Percentiles rank a stretch among this genome's conserved stretches.
These are phyloP conservation scores for Seriola rivoliana DNA, from an alignment of 2,113 vertebrate species.

Conservation along the genomic window DNA sequence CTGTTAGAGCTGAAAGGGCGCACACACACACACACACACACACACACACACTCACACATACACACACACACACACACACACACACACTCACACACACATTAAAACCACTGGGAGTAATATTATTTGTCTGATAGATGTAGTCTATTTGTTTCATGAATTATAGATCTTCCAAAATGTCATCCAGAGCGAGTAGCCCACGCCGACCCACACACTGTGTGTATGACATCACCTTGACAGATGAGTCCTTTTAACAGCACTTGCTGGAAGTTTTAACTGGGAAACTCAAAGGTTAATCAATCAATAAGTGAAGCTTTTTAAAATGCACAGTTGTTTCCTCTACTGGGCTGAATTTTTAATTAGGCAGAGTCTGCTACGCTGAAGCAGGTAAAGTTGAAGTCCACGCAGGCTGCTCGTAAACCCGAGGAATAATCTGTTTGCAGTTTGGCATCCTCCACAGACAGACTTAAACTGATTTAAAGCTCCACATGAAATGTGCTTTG, in stretches of 20 bases:
- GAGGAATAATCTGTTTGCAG: conserved; percentile 18
- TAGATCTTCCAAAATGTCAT: conserved; percentile 68
- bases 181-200: conserved; percentile 13
- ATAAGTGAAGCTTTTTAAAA: conserved; percentile 89
- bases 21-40: conserved; percentile 9
- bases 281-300: conserved; percentile 87
- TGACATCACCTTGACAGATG: conserved; percentile 65
- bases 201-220: conserved; percentile 21
- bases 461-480: conserved; percentile 34
- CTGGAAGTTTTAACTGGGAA: conserved; percentile 73
- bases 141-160: conserved; percentile 76
- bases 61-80: conserved; percentile 16
- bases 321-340: conserved; percentile 85
- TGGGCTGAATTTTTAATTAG: conserved; percentile 66
- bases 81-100: conserved; percentile 18
- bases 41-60: conserved; percentile 3
- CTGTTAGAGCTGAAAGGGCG: conserved; percentile 29
- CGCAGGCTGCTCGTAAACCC: conserved; percentile 34
- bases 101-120: conserved; percentile 62
- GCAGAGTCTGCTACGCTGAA: conserved; percentile 48
- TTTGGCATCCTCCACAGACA: conserved; percentile 18
- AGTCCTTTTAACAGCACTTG: conserved; percentile 49
- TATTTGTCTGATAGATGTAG: conserved; percentile 66
- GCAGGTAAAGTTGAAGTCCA: conserved; percentile 14
- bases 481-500: conserved; percentile 19